phyloP scores from a whole-genome alignment of 23 tunicate genomes.

The Phallusia fumigata region DNA sequence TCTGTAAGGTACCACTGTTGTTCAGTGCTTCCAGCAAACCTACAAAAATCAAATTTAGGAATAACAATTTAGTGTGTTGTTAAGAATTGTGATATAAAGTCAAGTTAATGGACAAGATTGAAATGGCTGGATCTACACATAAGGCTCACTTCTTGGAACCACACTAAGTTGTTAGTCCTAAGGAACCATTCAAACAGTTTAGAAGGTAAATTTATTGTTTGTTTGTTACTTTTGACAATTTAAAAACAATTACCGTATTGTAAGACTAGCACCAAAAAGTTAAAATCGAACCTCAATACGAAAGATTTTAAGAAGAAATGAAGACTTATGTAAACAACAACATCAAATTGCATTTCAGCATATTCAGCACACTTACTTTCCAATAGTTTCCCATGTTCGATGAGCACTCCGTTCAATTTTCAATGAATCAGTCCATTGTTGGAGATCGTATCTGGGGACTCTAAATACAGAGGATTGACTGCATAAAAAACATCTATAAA shows the following conservation, averaged over 20 bases:
- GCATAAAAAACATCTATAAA: too few relatives aligned
- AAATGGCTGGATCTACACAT: too few relatives aligned
- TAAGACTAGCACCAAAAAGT: not conserved
- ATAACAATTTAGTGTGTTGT: not conserved
- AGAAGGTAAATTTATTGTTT: too few relatives aligned
- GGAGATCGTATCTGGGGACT: conserved; percentile 44
- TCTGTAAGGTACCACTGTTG: conserved; percentile 57
- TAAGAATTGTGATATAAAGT: too few relatives aligned
- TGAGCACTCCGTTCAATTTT: conserved; percentile 12
- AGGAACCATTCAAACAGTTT: too few relatives aligned
- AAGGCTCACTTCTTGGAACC: too few relatives aligned
- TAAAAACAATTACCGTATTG: not conserved
- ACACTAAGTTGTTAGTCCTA: too few relatives aligned
- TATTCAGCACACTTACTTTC: conserved; percentile 19
- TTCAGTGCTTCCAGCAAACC: conserved; percentile 42
- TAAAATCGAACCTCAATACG: not conserved
- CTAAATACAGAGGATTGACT: not conserved
- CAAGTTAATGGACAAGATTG: too few relatives aligned
- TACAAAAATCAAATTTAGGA: not conserved
- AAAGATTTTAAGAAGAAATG: not conserved
- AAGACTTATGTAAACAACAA: too few relatives aligned
- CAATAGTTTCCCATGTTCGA: conserved; percentile 79
- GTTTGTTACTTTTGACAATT: not conserved
- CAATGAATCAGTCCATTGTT: conserved; percentile 44
- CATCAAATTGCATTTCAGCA: too few relatives aligned